These are phyloP conservation scores for Deilephila porcellus DNA, from an alignment of 2,888 invertebrate species.

Conservation along the genomic window DNA sequence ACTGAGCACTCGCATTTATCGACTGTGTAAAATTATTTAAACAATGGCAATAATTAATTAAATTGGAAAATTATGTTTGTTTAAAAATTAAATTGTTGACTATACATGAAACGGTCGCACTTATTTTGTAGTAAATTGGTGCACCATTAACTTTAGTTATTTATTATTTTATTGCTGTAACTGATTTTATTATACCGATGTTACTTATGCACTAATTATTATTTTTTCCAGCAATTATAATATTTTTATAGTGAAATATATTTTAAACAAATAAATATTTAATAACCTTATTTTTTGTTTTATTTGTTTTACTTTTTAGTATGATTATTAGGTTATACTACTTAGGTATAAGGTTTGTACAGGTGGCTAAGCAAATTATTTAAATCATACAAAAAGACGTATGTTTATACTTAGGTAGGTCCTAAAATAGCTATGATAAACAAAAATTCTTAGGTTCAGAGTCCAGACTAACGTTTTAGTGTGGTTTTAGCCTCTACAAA, in stretches of 20 bases:
- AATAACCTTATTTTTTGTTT: neutral
- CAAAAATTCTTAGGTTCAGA: too few relatives aligned
- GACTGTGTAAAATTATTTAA: conserved; percentile 9
- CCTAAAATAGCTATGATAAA: too few relatives aligned
- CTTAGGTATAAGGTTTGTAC: neutral
- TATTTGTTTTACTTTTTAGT: neutral
- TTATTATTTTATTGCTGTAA: conserved; percentile 10
- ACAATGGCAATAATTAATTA: neutral
- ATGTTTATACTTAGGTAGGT: too few relatives aligned
- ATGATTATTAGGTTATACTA: neutral
- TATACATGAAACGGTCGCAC: neutral
- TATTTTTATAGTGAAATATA: conserved; percentile 15
- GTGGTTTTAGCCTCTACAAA: too few relatives aligned
- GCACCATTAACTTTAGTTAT: neutral
- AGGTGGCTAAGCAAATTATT: neutral
- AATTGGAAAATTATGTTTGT: neutral
- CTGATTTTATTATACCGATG: conserved; percentile 2
- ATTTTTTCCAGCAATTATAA: conserved; percentile 27
- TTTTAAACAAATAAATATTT: conserved; percentile 26
- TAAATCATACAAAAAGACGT: too few relatives aligned
- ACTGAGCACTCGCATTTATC: conserved; percentile 22
- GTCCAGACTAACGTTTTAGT: too few relatives aligned
- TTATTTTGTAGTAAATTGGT: neutral
- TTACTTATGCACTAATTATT: conserved; percentile 16
- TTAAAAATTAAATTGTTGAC: conserved; percentile 10